Percentiles rank a stretch among this genome's conserved stretches.
Evolutionary conservation across 2,113 vertebrate genomes (phyloP).

Genomic region (Muscicapa adusta): DNA sequence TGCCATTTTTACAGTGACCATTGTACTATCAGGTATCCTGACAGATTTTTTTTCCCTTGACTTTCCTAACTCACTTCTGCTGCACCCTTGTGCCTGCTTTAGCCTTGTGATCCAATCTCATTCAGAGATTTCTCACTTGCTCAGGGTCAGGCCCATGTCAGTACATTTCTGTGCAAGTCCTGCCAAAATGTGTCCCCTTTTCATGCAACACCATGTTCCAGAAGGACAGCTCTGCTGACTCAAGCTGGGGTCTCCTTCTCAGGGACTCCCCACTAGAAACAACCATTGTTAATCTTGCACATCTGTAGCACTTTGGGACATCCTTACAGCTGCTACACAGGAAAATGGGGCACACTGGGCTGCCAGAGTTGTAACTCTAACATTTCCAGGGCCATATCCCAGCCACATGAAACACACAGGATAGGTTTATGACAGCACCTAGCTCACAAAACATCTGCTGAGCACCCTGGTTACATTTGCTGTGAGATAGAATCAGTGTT

Average conservation of each 20-base stretch:
- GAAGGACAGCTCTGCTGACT: neutral
- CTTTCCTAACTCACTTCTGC: neutral
- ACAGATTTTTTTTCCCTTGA: neutral
- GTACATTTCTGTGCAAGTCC: neutral
- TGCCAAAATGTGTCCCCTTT: neutral
- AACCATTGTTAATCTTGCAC: neutral
- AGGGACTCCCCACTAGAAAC: neutral
- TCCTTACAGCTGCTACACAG: neutral
- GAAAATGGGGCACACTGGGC: accelerated
- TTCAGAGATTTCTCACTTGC: neutral
- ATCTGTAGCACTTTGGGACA: neutral
- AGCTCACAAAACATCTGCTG: neutral
- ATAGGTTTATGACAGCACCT: neutral
- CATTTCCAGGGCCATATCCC: accelerated
- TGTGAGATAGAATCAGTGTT: neutral
- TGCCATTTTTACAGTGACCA: neutral
- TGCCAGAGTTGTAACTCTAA: neutral
- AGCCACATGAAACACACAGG: neutral
- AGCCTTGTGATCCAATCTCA: too few species aligned
- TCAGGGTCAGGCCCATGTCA: neutral
- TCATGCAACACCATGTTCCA: neutral
- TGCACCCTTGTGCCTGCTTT: neutral
- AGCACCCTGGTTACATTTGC: neutral
- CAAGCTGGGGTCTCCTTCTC: neutral
- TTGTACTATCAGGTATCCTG: neutral